A percentile compares a stretch with the other conserved stretches of the same genome.
Evolutionary conservation across 2,113 vertebrate genomes (phyloP).

Genomic region (Jacana jacana): DNA sequence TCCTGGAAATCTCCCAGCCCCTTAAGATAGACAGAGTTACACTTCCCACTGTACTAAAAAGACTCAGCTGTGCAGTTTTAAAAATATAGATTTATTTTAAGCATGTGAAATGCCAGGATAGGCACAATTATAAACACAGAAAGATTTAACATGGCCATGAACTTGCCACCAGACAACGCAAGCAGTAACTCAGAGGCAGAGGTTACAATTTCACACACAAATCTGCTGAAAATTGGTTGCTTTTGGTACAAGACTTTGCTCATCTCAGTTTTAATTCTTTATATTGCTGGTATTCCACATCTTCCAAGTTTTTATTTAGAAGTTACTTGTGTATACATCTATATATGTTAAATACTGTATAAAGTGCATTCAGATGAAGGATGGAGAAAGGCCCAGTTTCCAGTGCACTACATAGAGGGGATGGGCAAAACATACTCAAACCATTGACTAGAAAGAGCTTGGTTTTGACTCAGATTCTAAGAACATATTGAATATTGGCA

Average conservation of each 20-base stretch:
- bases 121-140: conserved; percentile 10
- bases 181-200: conserved; percentile 3
- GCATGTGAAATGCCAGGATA: background rate
- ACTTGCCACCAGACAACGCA: background rate
- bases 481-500: background rate
- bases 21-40: background rate
- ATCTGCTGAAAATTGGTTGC: background rate
- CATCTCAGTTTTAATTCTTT: background rate
- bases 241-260: background rate
- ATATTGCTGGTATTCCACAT: no score
- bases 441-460: background rate
- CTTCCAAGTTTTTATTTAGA: background rate
- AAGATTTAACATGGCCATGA: background rate
- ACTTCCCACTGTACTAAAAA: background rate
- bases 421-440: background rate
- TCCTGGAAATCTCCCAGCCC: background rate
- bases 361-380: conserved; percentile 36
- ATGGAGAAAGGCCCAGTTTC: background rate
- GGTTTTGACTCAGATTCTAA: background rate
- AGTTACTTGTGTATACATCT: background rate
- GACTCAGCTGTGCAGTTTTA: background rate
- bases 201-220: background rate
- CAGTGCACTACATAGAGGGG: background rate
- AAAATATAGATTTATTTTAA: conserved; percentile 65
- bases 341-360: background rate